These are phyloP conservation scores for Aptenodytes patagonicus DNA, from an alignment of 2,113 vertebrate species.

Conservation along the genomic window DNA sequence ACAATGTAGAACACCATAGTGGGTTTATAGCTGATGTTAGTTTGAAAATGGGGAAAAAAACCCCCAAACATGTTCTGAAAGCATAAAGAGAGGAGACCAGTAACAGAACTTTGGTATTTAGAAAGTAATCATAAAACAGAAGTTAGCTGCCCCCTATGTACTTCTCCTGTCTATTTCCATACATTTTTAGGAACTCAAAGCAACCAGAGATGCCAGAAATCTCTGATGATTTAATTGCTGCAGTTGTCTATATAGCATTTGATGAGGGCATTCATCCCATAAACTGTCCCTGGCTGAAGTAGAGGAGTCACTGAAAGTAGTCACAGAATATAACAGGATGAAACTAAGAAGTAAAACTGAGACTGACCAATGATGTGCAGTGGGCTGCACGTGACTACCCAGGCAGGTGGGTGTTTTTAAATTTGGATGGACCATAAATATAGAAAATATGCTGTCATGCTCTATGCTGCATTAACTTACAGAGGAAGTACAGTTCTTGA, in stretches of 20 bases:
- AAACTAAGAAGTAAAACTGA: background rate
- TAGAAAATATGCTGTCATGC: rapidly evolving
- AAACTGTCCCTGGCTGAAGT: background rate
- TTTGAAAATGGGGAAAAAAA: background rate
- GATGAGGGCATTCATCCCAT: background rate
- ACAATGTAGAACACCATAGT: too few relatives aligned
- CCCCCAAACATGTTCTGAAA: background rate
- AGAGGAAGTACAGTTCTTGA: background rate
- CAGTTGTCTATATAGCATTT: background rate
- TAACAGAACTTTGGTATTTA: background rate
- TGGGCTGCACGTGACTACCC: background rate
- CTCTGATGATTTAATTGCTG: background rate
- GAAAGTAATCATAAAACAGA: background rate
- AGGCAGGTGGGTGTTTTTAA: background rate
- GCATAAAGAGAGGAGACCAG: too few relatives aligned
- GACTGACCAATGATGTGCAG: background rate
- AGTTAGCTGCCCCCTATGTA: background rate
- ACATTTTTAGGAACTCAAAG: background rate
- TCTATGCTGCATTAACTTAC: background rate
- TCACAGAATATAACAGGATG: background rate
- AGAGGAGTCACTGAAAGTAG: background rate
- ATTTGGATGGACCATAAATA: background rate
- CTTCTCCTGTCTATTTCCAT: background rate
- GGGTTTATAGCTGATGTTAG: background rate
- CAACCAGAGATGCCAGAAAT: background rate